Conservation (phyloP, 2,113 vertebrate species). For the Danionella cerebrum region DNA sequence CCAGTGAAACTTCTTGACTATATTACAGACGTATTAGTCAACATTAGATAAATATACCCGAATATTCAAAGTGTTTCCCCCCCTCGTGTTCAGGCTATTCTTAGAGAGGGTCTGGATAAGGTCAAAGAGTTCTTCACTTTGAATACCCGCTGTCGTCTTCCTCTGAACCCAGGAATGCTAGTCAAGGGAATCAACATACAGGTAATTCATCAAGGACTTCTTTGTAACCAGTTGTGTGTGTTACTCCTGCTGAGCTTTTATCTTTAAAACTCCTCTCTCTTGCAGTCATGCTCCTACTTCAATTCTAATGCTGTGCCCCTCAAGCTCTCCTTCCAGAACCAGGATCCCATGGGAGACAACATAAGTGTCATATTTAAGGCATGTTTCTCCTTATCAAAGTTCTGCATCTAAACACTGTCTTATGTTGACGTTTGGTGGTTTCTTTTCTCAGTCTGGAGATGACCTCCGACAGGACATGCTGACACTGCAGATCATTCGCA, state of each 20-base stretch:
- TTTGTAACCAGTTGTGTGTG: too few species aligned
- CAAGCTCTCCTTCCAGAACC: conserved; percentile 88
- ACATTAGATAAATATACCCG: background rate
- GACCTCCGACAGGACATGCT: conserved; percentile 97
- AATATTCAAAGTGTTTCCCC: background rate
- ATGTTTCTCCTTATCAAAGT: background rate
- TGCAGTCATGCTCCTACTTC: conserved; percentile 90
- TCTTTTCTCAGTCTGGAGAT: conserved; percentile 74
- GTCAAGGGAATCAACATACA: conserved; percentile 83
- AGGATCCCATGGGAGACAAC: conserved; percentile 81
- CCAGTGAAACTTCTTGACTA: too few species aligned
- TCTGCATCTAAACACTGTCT: background rate
- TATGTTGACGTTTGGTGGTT: background rate
- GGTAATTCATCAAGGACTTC: too few species aligned
- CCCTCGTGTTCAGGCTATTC: conserved; percentile 59
- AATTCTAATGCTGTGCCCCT: conserved; percentile 94
- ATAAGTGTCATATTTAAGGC: conserved; percentile 96
- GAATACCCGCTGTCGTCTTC: conserved; percentile 83
- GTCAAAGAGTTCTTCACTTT: conserved; percentile 81
- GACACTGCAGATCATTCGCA: conserved; percentile 92
- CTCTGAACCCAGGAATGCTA: conserved; percentile 84
- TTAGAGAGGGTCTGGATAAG: conserved; percentile 77
- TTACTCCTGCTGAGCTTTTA: background rate
- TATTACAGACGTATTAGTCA: background rate
- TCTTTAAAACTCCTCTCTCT: background rate